phyloP scores from a whole-genome alignment of 2,797 vertebrate genomes.

The Myotis myotis region DNA sequence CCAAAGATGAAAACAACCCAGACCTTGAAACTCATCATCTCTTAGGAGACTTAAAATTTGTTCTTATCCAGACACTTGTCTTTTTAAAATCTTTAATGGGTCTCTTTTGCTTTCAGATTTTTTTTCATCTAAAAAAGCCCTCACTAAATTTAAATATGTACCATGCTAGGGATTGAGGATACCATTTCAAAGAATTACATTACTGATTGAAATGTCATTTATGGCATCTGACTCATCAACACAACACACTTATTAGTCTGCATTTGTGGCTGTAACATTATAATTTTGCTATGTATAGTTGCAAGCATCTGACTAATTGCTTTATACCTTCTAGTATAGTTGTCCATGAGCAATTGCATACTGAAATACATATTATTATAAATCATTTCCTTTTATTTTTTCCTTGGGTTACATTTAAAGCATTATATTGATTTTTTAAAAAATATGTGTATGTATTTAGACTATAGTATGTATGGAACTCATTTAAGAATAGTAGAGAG shows the following conservation, averaged over 20 bases:
- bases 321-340: not conserved
- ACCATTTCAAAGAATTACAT: not conserved
- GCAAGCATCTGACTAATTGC: not conserved
- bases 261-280: not conserved
- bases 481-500: not conserved
- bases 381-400: conserved; percentile 13
- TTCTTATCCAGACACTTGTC: not conserved
- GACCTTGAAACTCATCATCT: not conserved
- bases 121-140: not conserved
- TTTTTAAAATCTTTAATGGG: not conserved
- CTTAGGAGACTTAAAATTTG: conserved; percentile 13
- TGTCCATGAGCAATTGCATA: not conserved
- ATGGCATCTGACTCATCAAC: conserved; percentile 4
- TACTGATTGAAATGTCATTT: not conserved
- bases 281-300: conserved; percentile 9
- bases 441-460: not conserved
- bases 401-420: not conserved
- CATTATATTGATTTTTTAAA: not conserved
- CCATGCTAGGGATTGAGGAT: not conserved
- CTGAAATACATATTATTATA: conserved; percentile 21
- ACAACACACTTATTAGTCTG: not conserved
- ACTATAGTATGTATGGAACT: not conserved
- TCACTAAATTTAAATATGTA: conserved; percentile 6
- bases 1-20: conserved; percentile 32
- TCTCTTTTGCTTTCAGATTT: not conserved